phyloP scores from a whole-genome alignment of 2,797 vertebrate species.

The Neoniphon sammara region DNA sequence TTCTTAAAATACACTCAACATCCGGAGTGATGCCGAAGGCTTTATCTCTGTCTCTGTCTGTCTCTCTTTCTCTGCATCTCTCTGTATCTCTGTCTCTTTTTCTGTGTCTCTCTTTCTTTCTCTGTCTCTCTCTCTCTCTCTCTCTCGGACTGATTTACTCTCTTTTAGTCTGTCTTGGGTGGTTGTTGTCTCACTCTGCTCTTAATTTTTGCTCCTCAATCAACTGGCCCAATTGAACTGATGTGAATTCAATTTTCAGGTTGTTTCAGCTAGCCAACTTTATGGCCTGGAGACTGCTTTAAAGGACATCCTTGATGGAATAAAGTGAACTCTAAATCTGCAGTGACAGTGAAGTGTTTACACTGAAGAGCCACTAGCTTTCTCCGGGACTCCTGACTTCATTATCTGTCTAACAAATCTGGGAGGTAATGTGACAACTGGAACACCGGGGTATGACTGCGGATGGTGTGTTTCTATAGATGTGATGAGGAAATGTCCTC shows the following conservation, averaged over 20 bases:
- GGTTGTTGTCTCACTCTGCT: conserved; percentile 19
- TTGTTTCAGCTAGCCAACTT: conserved; percentile 38
- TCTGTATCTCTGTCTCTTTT: neutral
- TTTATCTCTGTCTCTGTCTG: too few species aligned
- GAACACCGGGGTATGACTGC: conserved; percentile 36
- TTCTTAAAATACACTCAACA: conserved; percentile 27
- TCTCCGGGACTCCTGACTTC: conserved; percentile 61
- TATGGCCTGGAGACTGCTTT: conserved; percentile 41
- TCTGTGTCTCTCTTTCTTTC: conserved; percentile 1
- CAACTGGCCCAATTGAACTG: conserved; percentile 46
- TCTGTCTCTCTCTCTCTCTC: neutral
- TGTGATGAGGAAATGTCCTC: conserved; percentile 9
- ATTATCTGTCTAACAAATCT: conserved; percentile 65
- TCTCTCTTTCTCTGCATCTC: too few species aligned
- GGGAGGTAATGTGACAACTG: conserved; percentile 39
- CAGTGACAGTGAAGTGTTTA: conserved; percentile 75
- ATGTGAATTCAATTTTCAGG: conserved; percentile 48
- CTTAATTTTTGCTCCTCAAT: conserved; percentile 30
- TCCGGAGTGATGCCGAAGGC: conserved; percentile 1
- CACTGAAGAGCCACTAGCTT: conserved; percentile 62
- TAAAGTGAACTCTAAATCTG: conserved; percentile 63
- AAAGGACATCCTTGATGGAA: conserved; percentile 61
- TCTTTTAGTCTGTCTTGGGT: conserved; percentile 13
- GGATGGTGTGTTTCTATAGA: neutral
- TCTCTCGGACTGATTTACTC: neutral